Percentiles rank a stretch among this genome's conserved stretches.
Conservation (phyloP, 2,113 vertebrate genomes). For the Perca flavescens region DNA sequence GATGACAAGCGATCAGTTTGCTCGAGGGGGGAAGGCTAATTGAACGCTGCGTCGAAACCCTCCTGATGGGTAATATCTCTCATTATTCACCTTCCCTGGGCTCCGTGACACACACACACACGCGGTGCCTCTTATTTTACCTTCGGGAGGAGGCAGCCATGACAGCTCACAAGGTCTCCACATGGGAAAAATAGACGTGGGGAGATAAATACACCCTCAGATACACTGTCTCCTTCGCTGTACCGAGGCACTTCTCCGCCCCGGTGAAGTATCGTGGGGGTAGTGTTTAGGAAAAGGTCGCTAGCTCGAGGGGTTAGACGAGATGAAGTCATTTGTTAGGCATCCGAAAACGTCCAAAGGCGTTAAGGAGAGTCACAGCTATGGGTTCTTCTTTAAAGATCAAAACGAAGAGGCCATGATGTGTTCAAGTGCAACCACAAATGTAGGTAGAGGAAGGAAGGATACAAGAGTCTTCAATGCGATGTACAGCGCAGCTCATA, state of each 20-base stretch:
- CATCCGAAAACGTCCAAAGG: constrained; percentile 59
- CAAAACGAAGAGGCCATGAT: neutral
- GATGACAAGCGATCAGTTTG: constrained; percentile 93
- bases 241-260: constrained; percentile 35
- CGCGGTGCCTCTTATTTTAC: constrained; percentile 72
- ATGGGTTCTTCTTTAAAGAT: neutral
- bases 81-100: constrained; percentile 85
- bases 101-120: constrained; percentile 73
- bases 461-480: neutral
- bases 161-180: constrained; percentile 83
- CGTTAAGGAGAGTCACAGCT: neutral
- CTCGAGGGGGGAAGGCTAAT: constrained; percentile 89
- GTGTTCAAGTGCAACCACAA: neutral
- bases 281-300: constrained; percentile 75
- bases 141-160: constrained; percentile 47
- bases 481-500: no score
- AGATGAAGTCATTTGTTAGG: constrained; percentile 72
- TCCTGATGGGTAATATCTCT: constrained; percentile 94
- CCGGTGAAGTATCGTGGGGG: constrained; percentile 69
- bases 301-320: constrained; percentile 1
- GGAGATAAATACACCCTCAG: constrained; percentile 72
- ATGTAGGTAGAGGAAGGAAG: neutral
- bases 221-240: constrained; percentile 40
- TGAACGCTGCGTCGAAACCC: constrained; percentile 90
- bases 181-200: constrained; percentile 64